Evolutionary conservation across 2,888 invertebrate species (phyloP).

Genomic region (Orthosia gracilis): DNA sequence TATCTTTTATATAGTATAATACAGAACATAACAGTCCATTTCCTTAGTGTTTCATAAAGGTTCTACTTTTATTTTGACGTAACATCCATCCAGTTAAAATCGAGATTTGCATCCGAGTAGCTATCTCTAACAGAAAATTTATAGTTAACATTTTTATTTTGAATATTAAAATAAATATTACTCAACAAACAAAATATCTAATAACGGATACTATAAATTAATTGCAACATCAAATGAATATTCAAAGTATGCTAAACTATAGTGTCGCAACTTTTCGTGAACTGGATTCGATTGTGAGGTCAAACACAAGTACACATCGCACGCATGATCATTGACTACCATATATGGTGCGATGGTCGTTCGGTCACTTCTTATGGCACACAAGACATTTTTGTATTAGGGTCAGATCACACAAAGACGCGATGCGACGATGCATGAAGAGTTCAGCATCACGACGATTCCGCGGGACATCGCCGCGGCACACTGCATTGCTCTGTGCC

Average conservation of each 20-base stretch:
- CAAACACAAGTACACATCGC: constrained; percentile 30
- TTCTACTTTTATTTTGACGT: constrained; percentile 2
- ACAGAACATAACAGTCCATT: not conserved
- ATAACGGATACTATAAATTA: not conserved
- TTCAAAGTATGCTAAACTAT: constrained; percentile 30
- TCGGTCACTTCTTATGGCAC: constrained; percentile 28
- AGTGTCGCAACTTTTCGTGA: constrained; percentile 48
- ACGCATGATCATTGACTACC: constrained; percentile 40
- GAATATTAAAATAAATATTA: constrained; percentile 4
- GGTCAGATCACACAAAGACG: too few relatives aligned
- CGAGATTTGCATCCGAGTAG: constrained; percentile 10
- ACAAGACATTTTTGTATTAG: constrained; percentile 23
- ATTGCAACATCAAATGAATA: constrained; percentile 35
- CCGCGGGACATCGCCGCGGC: too few relatives aligned
- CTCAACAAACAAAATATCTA: not conserved
- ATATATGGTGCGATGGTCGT: constrained; percentile 53
- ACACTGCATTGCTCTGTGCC: too few relatives aligned
- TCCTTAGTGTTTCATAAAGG: not conserved
- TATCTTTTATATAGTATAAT: too few relatives aligned
- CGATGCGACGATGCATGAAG: too few relatives aligned
- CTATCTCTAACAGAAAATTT: not conserved
- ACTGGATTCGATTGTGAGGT: constrained; percentile 55
- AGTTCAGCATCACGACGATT: too few relatives aligned
- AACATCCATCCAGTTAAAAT: not conserved
- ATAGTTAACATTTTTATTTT: constrained; percentile 21